A percentile compares a stretch with the other conserved stretches of the same genome.
Evolutionary conservation across 2,113 vertebrate genomes (phyloP).

Genomic region (Erythrolamprus reginae): DNA sequence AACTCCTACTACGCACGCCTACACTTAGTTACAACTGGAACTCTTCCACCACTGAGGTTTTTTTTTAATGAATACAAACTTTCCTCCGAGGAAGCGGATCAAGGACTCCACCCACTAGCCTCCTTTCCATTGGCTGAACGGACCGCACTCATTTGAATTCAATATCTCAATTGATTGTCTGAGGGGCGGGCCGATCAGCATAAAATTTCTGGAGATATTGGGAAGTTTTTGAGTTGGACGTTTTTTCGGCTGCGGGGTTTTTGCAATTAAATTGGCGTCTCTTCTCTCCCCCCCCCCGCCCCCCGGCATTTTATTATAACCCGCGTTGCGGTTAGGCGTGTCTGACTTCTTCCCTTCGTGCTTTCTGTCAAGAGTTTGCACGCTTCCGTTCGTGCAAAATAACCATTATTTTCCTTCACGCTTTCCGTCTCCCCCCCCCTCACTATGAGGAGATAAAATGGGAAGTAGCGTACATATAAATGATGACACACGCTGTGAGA

Average conservation of each 20-base stretch:
- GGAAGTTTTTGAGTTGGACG: background rate
- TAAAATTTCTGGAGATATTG: background rate
- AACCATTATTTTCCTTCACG: background rate
- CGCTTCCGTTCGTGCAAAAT: background rate
- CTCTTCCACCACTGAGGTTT: background rate
- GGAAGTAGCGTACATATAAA: background rate
- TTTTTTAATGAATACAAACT: slow-evolving; percentile 50
- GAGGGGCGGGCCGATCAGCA: slow-evolving; percentile 21
- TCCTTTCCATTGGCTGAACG: slow-evolving; percentile 22
- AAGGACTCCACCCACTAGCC: slow-evolving; percentile 27
- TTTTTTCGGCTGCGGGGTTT: background rate
- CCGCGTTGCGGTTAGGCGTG: background rate
- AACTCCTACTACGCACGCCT: background rate
- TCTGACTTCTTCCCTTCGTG: background rate
- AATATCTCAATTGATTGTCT: slow-evolving; percentile 20
- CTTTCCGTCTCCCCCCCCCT: background rate
- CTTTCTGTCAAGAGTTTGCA: background rate
- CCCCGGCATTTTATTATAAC: background rate
- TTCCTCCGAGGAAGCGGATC: slow-evolving; percentile 15
- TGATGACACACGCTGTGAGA: background rate
- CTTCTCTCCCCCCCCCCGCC: no score
- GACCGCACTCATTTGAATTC: slow-evolving; percentile 46
- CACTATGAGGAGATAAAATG: background rate
- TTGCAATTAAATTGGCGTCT: background rate
- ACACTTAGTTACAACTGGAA: background rate